Evolutionary conservation across 2,113 vertebrate species (phyloP).

Genomic region (Gadus chalcogrammus): DNA sequence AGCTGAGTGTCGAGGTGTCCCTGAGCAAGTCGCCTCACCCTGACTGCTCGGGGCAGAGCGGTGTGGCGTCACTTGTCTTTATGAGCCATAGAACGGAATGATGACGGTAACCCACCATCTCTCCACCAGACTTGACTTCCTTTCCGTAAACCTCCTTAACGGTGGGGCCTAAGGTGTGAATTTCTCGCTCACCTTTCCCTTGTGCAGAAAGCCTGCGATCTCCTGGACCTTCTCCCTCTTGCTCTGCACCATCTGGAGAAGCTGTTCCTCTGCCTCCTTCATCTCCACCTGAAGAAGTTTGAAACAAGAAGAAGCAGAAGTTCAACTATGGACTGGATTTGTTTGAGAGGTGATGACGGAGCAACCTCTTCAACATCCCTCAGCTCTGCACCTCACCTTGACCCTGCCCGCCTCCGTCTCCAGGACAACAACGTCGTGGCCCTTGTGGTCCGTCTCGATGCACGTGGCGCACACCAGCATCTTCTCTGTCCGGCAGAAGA

Average conservation of each 20-base stretch:
- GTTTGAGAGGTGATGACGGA: not conserved
- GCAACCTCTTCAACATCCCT: no score
- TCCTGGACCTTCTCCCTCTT: conserved; percentile 57
- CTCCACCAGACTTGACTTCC: no score
- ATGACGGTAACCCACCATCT: no score
- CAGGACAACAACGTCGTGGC: conserved; percentile 77
- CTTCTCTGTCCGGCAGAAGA: conserved; percentile 87
- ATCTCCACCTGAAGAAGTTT: conserved; percentile 43
- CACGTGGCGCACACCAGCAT: conserved; percentile 88
- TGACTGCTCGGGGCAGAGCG: no score
- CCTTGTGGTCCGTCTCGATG: conserved; percentile 86
- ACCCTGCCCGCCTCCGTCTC: conserved; percentile 79
- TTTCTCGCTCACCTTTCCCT: conserved; percentile 48
- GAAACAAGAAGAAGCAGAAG: not conserved
- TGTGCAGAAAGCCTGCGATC: conserved; percentile 52
- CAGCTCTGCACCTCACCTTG: conserved; percentile 71
- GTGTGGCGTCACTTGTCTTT: no score
- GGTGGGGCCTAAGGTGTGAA: not conserved
- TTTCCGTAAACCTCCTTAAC: no score
- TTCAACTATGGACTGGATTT: not conserved
- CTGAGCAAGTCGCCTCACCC: no score
- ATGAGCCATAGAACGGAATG: no score
- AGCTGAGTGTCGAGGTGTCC: no score
- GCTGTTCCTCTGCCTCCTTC: conserved; percentile 26
- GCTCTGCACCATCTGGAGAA: conserved; percentile 55